phyloP scores from a whole-genome alignment of 2,797 vertebrate species.

The Melanotaenia nigrans region DNA sequence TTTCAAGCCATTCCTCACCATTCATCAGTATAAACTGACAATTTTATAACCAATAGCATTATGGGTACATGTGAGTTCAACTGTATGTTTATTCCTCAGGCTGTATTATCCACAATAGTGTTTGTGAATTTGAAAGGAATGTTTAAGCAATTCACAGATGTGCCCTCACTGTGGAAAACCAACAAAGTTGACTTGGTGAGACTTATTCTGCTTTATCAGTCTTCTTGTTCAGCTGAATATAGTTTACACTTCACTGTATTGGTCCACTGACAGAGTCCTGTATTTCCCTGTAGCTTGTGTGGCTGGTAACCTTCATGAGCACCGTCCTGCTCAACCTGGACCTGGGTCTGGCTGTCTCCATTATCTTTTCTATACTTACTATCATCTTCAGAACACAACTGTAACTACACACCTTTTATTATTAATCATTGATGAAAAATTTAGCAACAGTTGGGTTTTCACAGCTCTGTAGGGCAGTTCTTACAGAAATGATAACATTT shows the following conservation, averaged over 20 bases:
- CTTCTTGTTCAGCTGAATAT: constrained; percentile 14
- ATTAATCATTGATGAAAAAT: not conserved
- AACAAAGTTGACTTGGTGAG: constrained; percentile 89
- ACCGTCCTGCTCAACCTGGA: constrained; percentile 91
- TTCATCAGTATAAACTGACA: constrained; percentile 1
- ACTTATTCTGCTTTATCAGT: constrained; percentile 8
- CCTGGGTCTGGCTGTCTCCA: constrained; percentile 85
- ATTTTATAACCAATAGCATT: constrained; percentile 2
- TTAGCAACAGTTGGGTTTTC: not conserved
- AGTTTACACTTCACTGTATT: not conserved
- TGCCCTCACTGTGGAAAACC: constrained; percentile 86
- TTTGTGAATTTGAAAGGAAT: constrained; percentile 94
- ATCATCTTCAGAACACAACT: constrained; percentile 91
- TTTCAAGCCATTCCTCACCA: not conserved
- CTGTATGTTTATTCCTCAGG: constrained; percentile 76
- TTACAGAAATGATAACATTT: constrained; percentile 4
- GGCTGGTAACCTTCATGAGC: constrained; percentile 89
- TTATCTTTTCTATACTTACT: constrained; percentile 89
- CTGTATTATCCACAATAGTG: constrained; percentile 89
- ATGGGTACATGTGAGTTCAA: not conserved
- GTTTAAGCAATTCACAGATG: constrained; percentile 88
- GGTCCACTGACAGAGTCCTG: constrained; percentile 12
- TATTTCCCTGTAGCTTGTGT: constrained; percentile 84
- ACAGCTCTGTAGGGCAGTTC: not conserved
- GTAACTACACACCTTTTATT: constrained; percentile 73